These are phyloP conservation scores for Zeus faber DNA, from an alignment of 2,113 vertebrate species.

Conservation along the genomic window DNA sequence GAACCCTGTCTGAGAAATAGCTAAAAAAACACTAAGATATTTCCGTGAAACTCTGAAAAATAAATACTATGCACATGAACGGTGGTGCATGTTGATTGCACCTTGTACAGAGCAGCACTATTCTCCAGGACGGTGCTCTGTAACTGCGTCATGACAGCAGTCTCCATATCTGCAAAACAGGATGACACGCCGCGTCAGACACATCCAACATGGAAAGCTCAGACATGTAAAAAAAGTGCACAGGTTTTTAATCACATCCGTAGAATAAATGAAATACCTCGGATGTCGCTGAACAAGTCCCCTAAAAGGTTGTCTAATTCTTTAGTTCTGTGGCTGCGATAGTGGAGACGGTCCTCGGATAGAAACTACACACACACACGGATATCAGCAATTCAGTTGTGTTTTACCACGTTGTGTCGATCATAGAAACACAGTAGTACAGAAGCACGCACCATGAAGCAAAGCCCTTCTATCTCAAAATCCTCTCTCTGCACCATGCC, in stretches of 20 bases:
- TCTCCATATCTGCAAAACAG: conserved; percentile 84
- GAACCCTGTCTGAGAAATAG: too few species aligned
- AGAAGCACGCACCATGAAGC: conserved; percentile 83
- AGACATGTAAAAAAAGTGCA: too few species aligned
- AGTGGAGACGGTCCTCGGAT: conserved; percentile 89
- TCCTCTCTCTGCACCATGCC: conserved; percentile 86
- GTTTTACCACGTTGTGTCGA: too few species aligned
- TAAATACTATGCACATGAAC: too few species aligned
- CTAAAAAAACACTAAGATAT: too few species aligned
- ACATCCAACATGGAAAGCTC: too few species aligned
- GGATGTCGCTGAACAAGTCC: conserved; percentile 91
- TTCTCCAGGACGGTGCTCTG: conserved; percentile 83
- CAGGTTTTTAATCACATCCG: too few species aligned
- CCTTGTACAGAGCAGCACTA: conserved; percentile 78
- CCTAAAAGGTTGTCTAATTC: conserved; percentile 88
- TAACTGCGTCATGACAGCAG: conserved; percentile 86
- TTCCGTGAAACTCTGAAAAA: too few species aligned
- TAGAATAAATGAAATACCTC: conserved; percentile 67
- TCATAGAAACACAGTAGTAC: not conserved
- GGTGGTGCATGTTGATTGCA: too few species aligned
- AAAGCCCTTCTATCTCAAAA: conserved; percentile 89
- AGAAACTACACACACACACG: conserved; percentile 77
- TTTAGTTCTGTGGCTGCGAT: conserved; percentile 87
- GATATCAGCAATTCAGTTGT: conserved; percentile 6
- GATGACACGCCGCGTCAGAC: not conserved